Conservation (phyloP, 2,888 invertebrate species). For the Macrophya alboannulata region DNA sequence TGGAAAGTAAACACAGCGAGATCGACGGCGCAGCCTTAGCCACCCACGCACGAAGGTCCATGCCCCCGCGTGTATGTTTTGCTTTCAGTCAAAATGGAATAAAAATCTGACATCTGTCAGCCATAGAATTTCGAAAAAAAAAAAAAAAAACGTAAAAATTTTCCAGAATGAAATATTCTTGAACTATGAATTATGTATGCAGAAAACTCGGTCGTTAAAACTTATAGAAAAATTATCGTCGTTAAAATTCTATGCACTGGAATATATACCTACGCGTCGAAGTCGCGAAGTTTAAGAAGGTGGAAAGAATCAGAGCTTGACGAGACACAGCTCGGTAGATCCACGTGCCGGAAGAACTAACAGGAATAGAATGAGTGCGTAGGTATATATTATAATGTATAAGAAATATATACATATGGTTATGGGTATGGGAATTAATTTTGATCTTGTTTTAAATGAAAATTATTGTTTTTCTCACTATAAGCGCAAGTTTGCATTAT, state of each 20-base stretch:
- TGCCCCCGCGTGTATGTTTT: constrained; percentile 26
- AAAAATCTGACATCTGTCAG: neutral
- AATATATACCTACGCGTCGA: neutral
- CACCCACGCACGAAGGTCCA: constrained; percentile 51
- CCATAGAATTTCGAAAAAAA: neutral
- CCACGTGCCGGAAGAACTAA: constrained; percentile 43
- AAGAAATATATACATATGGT: neutral
- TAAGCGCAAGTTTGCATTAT: neutral
- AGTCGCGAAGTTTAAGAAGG: constrained; percentile 29
- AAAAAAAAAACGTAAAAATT: neutral
- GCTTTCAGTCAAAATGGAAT: constrained; percentile 17
- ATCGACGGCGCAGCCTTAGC: constrained; percentile 40
- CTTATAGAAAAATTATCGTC: neutral
- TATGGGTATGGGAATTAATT: neutral
- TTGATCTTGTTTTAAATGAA: neutral
- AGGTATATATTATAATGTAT: neutral
- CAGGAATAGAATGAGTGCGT: constrained; percentile 22
- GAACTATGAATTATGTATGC: neutral
- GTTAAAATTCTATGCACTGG: neutral
- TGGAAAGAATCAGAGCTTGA: constrained; percentile 52
- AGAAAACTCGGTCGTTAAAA: neutral
- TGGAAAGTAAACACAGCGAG: constrained; percentile 45
- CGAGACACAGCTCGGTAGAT: constrained; percentile 18
- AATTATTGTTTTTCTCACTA: neutral
- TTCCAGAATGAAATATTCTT: neutral